Evolutionary conservation across 2,113 vertebrate species (phyloP).

Genomic region (Tor tambroides): DNA sequence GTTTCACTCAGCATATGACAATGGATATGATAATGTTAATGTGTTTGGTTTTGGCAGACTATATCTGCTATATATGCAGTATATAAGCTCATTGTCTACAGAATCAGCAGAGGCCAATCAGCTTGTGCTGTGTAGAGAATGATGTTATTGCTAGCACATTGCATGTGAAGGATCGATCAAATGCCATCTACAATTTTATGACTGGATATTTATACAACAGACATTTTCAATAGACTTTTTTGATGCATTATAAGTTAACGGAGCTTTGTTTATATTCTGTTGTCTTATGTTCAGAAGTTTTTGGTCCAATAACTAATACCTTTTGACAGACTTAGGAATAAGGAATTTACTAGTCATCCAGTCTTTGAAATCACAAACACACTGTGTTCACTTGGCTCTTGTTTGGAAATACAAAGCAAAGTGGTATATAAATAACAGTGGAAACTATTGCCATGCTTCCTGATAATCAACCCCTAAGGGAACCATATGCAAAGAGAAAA

Average conservation of each 20-base stretch:
- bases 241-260: neutral
- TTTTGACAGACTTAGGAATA: neutral
- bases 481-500: neutral
- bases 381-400: neutral
- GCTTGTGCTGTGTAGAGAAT: neutral
- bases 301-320: neutral
- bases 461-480: neutral
- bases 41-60: too few relatives aligned
- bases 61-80: too few relatives aligned
- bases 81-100: neutral
- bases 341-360: neutral
- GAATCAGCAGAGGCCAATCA: neutral
- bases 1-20: neutral
- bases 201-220: neutral
- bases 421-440: neutral
- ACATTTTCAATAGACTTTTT: neutral
- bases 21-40: neutral
- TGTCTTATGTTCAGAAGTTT: neutral
- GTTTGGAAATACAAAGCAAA: neutral
- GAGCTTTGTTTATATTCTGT: neutral
- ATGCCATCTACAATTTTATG: neutral
- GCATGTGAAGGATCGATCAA: too few relatives aligned
- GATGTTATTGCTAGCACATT: too few relatives aligned
- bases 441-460: neutral
- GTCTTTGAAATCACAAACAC: neutral